Percentiles rank a stretch among this genome's conserved stretches.
Conservation (phyloP, 1,140 invertebrate genomes). For the Berghia stephanieae region DNA sequence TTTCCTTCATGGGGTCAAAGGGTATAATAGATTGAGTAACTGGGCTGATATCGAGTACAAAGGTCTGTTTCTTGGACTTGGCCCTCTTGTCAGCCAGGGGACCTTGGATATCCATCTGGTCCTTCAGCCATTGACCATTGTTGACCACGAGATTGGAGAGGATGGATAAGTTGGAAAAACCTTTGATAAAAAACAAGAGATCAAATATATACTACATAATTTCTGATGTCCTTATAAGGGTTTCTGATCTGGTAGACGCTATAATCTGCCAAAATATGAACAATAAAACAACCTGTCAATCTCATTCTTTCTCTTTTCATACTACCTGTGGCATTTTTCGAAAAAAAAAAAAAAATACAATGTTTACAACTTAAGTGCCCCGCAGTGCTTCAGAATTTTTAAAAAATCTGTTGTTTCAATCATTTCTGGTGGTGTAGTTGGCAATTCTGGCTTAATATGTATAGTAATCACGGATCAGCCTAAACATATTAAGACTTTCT, state of each 20-base stretch:
- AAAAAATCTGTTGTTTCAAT: no score
- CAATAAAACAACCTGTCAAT: no score
- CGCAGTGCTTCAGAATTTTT: no score
- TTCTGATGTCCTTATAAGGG: background rate
- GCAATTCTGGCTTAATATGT: no score
- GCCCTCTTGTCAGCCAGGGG: constrained; percentile 22
- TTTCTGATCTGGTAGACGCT: background rate
- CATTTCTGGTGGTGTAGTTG: no score
- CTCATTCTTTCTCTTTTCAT: no score
- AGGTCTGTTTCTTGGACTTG: constrained; percentile 21
- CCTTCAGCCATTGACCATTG: constrained; percentile 56
- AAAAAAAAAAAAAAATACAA: no score
- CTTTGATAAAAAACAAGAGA: constrained; percentile 34
- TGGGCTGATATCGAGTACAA: constrained; percentile 40
- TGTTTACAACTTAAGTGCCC: no score
- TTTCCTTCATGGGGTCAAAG: constrained; percentile 52
- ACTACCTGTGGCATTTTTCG: no score
- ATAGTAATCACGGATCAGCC: no score
- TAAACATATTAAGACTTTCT: no score
- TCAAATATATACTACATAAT: background rate
- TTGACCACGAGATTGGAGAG: constrained; percentile 52
- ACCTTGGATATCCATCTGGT: constrained; percentile 53
- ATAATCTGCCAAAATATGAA: no score
- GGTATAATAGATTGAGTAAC: background rate
- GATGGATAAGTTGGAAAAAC: constrained; percentile 40